Conservation (phyloP, 1,140 invertebrate species). For the Nymphalis io region DNA sequence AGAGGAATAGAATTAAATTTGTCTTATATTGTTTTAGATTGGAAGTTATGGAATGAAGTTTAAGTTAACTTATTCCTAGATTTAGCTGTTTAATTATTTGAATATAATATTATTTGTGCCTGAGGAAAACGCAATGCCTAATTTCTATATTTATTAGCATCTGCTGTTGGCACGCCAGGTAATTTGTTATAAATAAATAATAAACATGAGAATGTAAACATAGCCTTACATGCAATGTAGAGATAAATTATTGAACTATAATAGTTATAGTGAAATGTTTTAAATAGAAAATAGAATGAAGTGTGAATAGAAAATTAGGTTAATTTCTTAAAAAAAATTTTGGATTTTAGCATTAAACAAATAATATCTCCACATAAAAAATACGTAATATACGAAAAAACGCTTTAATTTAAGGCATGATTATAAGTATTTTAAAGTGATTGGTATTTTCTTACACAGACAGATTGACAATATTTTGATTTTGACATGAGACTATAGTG, state of each 20-base stretch:
- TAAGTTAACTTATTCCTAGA: neutral
- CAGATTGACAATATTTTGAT: no score
- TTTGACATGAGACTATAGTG: no score
- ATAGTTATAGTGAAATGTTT: neutral
- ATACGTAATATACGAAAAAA: no score
- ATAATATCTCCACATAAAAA: no score
- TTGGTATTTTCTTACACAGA: no score
- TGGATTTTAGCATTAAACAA: neutral
- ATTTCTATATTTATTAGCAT: conserved; percentile 1
- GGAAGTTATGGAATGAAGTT: no score
- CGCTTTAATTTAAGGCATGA: no score
- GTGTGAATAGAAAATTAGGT: neutral
- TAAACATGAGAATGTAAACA: neutral
- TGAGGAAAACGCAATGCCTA: neutral
- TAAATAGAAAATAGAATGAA: neutral
- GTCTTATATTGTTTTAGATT: neutral
- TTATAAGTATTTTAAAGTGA: no score
- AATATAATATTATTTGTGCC: neutral
- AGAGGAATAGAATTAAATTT: neutral
- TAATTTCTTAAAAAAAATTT: neutral
- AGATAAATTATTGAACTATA: neutral
- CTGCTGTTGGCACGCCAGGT: neutral
- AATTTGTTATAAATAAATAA: neutral
- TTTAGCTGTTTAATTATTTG: neutral
- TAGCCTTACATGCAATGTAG: neutral